phyloP scores from a whole-genome alignment of 2,113 vertebrate species.

The Amphilophus citrinellus region DNA sequence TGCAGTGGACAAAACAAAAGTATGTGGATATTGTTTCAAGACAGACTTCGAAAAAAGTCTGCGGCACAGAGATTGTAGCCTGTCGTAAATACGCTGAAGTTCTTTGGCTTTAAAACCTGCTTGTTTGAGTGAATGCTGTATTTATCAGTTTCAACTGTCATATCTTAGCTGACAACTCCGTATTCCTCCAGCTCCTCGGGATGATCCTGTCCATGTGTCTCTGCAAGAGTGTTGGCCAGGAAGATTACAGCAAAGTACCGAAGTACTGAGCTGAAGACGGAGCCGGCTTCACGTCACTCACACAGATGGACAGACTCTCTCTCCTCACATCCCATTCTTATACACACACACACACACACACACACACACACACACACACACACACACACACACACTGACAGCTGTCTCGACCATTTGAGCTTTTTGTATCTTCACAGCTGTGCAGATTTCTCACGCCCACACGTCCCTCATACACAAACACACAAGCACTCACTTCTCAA shows the following conservation, averaged over 20 bases:
- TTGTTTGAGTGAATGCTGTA: background rate
- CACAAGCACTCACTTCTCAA: conserved; percentile 26
- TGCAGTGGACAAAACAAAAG: background rate
- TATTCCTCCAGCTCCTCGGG: conserved; percentile 87
- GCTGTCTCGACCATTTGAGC: conserved; percentile 24
- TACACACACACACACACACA: background rate
- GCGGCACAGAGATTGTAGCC: background rate
- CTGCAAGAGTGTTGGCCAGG: conserved; percentile 90
- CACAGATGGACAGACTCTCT: conserved; percentile 31
- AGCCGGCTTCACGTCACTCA: conserved; percentile 48
- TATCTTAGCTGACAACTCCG: conserved; percentile 19
- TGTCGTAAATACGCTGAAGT: background rate
- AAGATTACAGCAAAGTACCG: conserved; percentile 97
- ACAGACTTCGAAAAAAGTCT: background rate
- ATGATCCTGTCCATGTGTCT: conserved; percentile 94
- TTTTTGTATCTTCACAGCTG: conserved; percentile 51
- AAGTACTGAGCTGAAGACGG: conserved; percentile 86
- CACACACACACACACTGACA: conserved; percentile 28
- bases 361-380: conserved; percentile 9
- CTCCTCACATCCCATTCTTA: conserved; percentile 14
- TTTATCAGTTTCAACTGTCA: conserved; percentile 15
- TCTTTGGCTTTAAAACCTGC: background rate
- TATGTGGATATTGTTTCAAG: conserved; percentile 5
- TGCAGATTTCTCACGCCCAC: conserved; percentile 43
- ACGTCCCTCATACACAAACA: conserved; percentile 20